Conservation (phyloP, 1,140 invertebrate species). For the Venturia canescens region DNA sequence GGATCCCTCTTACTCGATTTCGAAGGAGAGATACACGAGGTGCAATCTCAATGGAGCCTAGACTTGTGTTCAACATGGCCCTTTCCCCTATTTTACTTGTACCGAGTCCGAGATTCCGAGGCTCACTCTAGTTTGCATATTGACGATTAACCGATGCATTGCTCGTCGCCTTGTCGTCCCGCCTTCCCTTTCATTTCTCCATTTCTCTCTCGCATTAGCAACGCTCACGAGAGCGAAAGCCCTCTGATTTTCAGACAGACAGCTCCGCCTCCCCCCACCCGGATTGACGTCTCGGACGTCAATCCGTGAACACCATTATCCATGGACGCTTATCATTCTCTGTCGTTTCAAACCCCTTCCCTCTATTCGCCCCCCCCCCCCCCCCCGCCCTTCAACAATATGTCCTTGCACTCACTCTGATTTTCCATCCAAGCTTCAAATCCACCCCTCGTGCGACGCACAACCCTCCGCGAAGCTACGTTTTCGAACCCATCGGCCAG, state of each 20-base stretch:
- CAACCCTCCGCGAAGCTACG: background rate
- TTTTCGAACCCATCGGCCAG: background rate
- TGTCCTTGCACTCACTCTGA: constrained; percentile 40
- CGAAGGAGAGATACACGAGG: background rate
- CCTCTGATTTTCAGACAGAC: constrained; percentile 23
- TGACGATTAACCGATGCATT: constrained; percentile 17
- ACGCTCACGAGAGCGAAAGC: background rate
- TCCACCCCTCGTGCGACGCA: constrained; percentile 28
- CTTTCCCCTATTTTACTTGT: too few relatives aligned
- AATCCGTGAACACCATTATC: constrained; percentile 2
- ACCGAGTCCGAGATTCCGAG: background rate
- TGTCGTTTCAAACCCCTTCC: background rate
- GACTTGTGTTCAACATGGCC: too few relatives aligned
- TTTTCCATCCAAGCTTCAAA: constrained; percentile 53
- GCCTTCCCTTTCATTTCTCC: background rate
- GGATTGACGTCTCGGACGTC: background rate
- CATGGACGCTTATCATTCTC: constrained; percentile 37
- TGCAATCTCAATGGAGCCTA: background rate
- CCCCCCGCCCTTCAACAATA: background rate
- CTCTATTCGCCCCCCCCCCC: background rate
- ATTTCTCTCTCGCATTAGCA: background rate
- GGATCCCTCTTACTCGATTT: background rate
- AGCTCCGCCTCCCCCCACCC: background rate
- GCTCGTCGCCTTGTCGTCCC: background rate
- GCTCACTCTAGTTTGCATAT: constrained; percentile 11